Evolutionary conservation across 2,113 vertebrate species (phyloP).

Genomic region (Canis aureus): DNA sequence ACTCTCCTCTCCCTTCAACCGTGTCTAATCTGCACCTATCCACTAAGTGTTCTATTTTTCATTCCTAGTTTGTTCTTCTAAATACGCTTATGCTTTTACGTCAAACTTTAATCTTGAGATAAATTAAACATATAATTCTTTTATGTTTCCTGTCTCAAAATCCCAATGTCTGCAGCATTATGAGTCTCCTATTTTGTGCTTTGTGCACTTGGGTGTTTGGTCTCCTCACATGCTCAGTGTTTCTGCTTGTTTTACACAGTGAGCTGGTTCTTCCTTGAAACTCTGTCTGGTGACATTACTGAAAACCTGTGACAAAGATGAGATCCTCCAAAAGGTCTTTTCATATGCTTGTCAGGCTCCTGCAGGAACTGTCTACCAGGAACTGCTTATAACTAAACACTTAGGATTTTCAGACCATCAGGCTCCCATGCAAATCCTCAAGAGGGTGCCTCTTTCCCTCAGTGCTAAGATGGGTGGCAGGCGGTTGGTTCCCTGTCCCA

Average conservation of each 20-base stretch:
- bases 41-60: not conserved
- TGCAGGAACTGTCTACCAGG: not conserved
- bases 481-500: no score
- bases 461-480: not conserved
- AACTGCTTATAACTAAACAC: not conserved
- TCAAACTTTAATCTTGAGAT: not conserved
- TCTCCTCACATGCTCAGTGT: not conserved
- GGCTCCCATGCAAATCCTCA: not conserved
- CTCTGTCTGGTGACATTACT: not conserved
- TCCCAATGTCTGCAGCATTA: fast-evolving
- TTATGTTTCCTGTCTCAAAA: not conserved
- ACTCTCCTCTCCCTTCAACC: not conserved
- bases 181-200: no score
- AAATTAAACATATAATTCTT: not conserved
- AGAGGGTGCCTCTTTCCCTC: not conserved
- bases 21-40: not conserved
- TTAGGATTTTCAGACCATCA: not conserved
- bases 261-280: not conserved
- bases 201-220: not conserved
- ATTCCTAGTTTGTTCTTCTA: not conserved
- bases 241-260: not conserved
- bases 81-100: not conserved
- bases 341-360: not conserved
- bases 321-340: not conserved
- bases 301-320: not conserved